Conservation (phyloP, 1,140 invertebrate genomes). For the Drosophila bipectinata region DNA sequence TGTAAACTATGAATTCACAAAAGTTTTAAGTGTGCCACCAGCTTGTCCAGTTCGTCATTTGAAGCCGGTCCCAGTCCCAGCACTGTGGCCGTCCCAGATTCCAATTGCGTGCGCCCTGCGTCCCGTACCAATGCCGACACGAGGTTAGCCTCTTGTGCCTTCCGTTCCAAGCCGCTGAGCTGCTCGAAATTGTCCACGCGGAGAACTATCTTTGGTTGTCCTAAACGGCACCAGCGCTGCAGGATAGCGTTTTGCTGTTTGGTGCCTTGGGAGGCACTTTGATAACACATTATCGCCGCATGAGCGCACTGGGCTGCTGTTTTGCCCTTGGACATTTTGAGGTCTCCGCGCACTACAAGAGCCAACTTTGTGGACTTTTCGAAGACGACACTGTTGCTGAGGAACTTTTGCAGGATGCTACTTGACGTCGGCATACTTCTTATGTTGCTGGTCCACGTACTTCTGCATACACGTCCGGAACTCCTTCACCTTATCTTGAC, state of each 20-base stretch:
- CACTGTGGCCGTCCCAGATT: conserved; percentile 88
- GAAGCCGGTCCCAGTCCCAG: conserved; percentile 91
- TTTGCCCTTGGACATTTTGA: conserved; percentile 93
- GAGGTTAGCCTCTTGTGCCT: conserved; percentile 86
- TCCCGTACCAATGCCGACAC: conserved; percentile 88
- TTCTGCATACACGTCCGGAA: conserved; percentile 91
- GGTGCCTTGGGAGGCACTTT: conserved; percentile 84
- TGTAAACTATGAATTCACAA: conserved; percentile 84
- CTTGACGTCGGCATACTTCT: conserved; percentile 78
- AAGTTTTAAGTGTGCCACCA: conserved; percentile 90
- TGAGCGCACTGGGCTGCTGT: conserved; percentile 93
- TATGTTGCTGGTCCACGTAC: conserved; percentile 84
- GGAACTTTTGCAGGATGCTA: conserved; percentile 58
- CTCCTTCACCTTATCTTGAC: conserved; percentile 91
- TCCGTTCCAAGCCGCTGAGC: conserved; percentile 84
- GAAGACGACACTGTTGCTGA: conserved; percentile 35
- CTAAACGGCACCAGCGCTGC: conserved; percentile 87
- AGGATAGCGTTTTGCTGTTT: conserved; percentile 83
- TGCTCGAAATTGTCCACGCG: conserved; percentile 85
- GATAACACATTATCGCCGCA: conserved; percentile 89
- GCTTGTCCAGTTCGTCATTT: conserved; percentile 86
- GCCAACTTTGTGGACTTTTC: conserved; percentile 87
- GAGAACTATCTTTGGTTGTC: conserved; percentile 91
- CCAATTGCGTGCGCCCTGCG: conserved; percentile 91
- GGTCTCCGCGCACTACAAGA: conserved; percentile 90